Percentiles rank a stretch among this genome's conserved stretches.
These are phyloP conservation scores for Gallinago nigripennis DNA, from an alignment of 2,797 vertebrate genomes.

Conservation along the genomic window DNA sequence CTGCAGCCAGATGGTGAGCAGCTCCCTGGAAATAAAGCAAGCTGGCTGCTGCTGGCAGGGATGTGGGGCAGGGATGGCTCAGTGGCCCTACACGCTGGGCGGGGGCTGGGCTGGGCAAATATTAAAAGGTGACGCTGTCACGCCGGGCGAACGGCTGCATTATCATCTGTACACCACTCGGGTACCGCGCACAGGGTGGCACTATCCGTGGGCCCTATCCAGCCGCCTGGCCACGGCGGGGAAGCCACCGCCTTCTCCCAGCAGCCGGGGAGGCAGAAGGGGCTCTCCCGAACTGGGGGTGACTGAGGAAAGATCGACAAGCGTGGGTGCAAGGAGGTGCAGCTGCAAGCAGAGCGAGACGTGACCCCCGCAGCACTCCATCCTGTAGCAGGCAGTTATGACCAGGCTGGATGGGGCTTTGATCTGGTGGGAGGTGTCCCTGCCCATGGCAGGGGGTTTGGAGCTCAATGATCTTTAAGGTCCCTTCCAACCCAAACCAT, in stretches of 20 bases:
- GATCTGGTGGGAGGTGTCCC: no score
- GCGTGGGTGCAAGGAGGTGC: neutral
- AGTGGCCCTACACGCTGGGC: neutral
- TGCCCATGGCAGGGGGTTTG: no score
- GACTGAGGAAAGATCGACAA: neutral
- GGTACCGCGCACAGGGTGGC: neutral
- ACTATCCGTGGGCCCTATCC: neutral
- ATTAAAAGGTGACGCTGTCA: neutral
- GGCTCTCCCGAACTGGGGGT: neutral
- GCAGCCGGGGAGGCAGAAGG: neutral
- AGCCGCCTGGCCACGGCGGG: accelerated
- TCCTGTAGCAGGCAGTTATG: neutral
- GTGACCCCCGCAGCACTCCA: neutral
- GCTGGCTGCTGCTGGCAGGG: accelerated
- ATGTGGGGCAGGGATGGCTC: neutral
- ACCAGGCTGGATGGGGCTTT: no score
- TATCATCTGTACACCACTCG: neutral
- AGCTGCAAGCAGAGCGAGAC: neutral
- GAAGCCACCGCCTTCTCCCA: neutral
- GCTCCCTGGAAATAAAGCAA: neutral
- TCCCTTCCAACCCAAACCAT: no score
- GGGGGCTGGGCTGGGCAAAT: neutral
- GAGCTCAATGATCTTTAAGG: no score
- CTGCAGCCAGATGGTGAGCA: neutral
- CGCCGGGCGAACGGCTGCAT: neutral